Evolutionary conservation across 2,797 vertebrate species (phyloP), one percentile per base, ranked within the genome.

Genomic region (Artibeus lituratus): DNA sequence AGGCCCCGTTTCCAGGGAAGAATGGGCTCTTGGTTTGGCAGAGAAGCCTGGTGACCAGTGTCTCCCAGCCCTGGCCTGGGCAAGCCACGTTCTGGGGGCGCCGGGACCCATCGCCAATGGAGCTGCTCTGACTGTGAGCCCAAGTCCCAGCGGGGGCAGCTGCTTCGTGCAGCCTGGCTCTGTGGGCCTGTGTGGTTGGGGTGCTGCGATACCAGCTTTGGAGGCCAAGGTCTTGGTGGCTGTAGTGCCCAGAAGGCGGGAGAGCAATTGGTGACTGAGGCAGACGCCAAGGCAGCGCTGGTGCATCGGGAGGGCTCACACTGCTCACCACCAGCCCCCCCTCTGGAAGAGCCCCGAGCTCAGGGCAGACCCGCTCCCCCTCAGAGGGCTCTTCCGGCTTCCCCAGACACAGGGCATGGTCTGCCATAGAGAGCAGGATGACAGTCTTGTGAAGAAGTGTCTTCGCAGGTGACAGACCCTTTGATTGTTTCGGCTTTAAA

Each of bases 401-500:
- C 44, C 1, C 18, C 69, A 83, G 81, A n/a, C 22, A 6, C 0
- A 3, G 44, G 9, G 42, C 35, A 22, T 10, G 26, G 42, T 74
- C 39, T 42, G 1, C 49, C 53, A 0, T 0, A 0, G 69, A 81
- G 67, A 57, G 49, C 0, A 19, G 86, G 74, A 59, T 11, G 42
- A 62, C 55, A 95, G 19, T 47, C 59, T 51, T 42, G 19, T 14
- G 15, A 70, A 70, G 59, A 49, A 12, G 24, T 32, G n/a, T 91
- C 44, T 89, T 95, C 29, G 19, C 19, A 39, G 49, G 26, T 39
- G 76, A 82, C 21, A 4, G 32, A 57, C 32, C 24, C 49, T 95
- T 85, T 86, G 84, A 67, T 42, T 95, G 85, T 88, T 78, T 96
- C 91, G 90, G 82, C 39, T 82, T 78, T 76, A 67, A 83, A 80